Conservation (phyloP, 2,888 invertebrate genomes). For the Andrena fulva region DNA sequence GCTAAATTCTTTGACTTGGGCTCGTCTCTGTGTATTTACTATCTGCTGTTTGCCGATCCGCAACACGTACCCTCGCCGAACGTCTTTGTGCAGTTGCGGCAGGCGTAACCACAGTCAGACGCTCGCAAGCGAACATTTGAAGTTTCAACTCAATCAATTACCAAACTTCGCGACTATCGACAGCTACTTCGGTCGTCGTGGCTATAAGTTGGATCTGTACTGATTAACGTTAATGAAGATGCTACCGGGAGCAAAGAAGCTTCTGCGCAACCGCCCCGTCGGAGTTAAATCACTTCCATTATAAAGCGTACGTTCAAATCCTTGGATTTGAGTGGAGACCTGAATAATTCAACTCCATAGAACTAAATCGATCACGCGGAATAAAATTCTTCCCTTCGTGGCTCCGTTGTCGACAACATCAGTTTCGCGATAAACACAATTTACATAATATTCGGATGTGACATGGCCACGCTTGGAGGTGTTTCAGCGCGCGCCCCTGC, state of each 20-base stretch:
- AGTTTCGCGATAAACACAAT: neutral
- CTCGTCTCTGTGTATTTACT: neutral
- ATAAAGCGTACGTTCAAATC: neutral
- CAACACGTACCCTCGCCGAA: slow-evolving; percentile 23
- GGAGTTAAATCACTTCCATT: slow-evolving; percentile 3
- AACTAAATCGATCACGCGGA: too few species aligned
- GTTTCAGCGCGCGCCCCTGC: neutral
- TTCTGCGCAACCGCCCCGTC: slow-evolving; percentile 4
- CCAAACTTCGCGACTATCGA: slow-evolving; percentile 58
- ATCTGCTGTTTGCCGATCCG: slow-evolving; percentile 1
- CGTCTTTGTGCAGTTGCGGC: slow-evolving; percentile 23
- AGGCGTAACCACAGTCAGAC: slow-evolving; percentile 26
- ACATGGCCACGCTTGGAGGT: neutral
- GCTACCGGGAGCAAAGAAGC: slow-evolving; percentile 10
- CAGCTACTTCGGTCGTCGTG: slow-evolving; percentile 30
- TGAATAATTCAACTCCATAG: too few species aligned
- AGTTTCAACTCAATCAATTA: slow-evolving; percentile 53
- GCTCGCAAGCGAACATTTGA: slow-evolving; percentile 41
- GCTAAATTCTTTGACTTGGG: neutral
- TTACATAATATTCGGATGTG: neutral
- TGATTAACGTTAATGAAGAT: slow-evolving; percentile 54
- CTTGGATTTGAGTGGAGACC: too few species aligned
- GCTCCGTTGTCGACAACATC: neutral
- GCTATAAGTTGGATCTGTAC: slow-evolving; percentile 42
- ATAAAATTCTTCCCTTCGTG: neutral